These are phyloP conservation scores for Cacoxenus indagator DNA, from an alignment of 2,888 invertebrate species.

Conservation along the genomic window DNA sequence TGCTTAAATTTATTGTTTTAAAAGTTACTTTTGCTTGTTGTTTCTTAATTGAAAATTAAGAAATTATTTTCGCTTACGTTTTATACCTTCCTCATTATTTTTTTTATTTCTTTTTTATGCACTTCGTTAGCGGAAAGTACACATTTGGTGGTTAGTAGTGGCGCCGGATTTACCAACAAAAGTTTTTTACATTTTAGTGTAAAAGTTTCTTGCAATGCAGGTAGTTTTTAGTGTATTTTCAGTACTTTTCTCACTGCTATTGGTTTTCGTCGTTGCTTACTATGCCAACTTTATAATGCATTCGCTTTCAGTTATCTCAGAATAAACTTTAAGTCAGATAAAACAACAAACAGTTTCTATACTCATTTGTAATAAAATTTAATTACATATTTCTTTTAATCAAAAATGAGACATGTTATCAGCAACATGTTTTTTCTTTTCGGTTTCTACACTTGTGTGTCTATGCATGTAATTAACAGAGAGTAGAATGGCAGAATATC, in stretches of 20 bases:
- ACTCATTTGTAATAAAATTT: no score
- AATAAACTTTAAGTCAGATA: no score
- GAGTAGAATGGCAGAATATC: no score
- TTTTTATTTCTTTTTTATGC: not conserved
- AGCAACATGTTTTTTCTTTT: no score
- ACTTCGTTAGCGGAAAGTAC: not conserved
- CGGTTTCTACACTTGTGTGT: no score
- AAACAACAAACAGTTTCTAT: no score
- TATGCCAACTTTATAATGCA: not conserved
- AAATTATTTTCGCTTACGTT: constrained; percentile 38
- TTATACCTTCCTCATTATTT: not conserved
- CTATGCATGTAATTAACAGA: no score
- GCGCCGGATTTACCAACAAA: not conserved
- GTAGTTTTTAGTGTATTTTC: not conserved
- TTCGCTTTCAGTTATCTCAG: not conserved
- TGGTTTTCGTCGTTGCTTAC: no score
- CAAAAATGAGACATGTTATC: no score
- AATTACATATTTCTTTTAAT: no score
- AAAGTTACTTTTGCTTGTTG: constrained; percentile 43
- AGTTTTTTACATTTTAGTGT: constrained; percentile 1
- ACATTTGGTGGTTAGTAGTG: not conserved
- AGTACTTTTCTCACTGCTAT: not conserved
- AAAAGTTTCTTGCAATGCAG: constrained; percentile 6
- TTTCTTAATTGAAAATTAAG: constrained; percentile 61
- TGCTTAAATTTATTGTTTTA: constrained; percentile 43